Percentiles rank a stretch among this genome's conserved stretches.
Evolutionary conservation across 1,140 invertebrate species (phyloP).

Genomic region (Bombyx mori): ASM3026992v2 NC_085113.1:3320501-3321000

Average conservation of each 20-base stretch:
- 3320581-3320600: too few species aligned
- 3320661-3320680: too few species aligned
- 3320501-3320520: too few species aligned
- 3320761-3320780: neutral
- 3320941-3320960: neutral
- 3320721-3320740: slow-evolving; percentile 1
- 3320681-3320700: neutral
- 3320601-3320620: too few species aligned
- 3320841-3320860: too few species aligned
- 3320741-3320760: neutral
- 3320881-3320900: neutral
- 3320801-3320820: neutral
- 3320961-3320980: neutral
- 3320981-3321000: neutral
- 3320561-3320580: too few species aligned
- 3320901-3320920: neutral
- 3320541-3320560: too few species aligned
- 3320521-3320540: too few species aligned
- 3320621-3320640: too few species aligned
- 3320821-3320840: neutral
- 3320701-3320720: neutral
- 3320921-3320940: neutral
- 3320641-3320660: too few species aligned
- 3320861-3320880: neutral
- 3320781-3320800: neutral